A percentile compares a stretch with the other conserved stretches of the same genome.
Conservation (phyloP, 2,888 invertebrate species). For the Tachina lurida region DNA sequence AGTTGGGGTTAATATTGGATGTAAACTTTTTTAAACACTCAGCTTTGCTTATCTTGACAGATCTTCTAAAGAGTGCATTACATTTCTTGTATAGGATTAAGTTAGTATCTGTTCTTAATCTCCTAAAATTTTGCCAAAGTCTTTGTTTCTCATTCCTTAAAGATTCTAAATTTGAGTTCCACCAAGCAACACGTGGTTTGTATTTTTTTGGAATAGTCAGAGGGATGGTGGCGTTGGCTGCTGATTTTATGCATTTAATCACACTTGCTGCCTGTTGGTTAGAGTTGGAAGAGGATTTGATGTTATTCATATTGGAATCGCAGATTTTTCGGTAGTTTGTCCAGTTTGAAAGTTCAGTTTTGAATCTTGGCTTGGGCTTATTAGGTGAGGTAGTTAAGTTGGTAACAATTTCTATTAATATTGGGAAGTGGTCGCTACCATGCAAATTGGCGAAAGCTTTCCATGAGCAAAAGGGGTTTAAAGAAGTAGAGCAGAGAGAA, state of each 20-base stretch:
- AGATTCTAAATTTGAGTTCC: neutral
- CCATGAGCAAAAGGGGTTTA: no score
- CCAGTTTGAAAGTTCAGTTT: no score
- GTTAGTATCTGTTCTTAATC: neutral
- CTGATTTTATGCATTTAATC: neutral
- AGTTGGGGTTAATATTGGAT: constrained; percentile 11
- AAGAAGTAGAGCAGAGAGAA: no score
- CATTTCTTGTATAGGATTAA: neutral
- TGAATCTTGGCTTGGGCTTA: no score
- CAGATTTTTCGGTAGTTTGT: no score
- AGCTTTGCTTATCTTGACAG: constrained; percentile 6
- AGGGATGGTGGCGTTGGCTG: neutral
- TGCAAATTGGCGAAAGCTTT: no score
- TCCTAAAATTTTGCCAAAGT: neutral
- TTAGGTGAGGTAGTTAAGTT: no score
- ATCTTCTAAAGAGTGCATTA: neutral
- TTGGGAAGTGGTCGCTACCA: no score
- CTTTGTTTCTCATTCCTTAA: neutral
- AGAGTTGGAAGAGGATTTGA: neutral
- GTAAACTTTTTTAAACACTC: constrained; percentile 1
- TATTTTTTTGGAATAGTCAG: neutral
- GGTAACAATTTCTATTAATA: no score
- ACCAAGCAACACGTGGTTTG: neutral
- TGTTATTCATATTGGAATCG: no score
- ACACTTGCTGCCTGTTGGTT: neutral